phyloP scores from a whole-genome alignment of 2,113 vertebrate species.

The Xiphias gladius region DNA sequence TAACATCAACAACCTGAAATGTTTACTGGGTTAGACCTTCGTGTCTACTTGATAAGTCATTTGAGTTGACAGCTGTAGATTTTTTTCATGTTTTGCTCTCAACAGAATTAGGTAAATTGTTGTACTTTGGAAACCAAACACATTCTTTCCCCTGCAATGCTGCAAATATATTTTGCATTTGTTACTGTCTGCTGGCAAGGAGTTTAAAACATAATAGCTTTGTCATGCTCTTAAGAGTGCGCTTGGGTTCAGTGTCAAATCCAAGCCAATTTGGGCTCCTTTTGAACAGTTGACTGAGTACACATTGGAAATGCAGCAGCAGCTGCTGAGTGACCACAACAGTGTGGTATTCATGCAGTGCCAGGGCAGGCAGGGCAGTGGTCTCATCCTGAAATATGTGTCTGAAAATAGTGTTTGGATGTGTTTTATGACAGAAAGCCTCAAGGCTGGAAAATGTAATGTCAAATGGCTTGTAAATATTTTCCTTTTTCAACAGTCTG shows the following conservation, averaged over 20 bases:
- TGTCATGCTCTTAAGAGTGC: constrained; percentile 50
- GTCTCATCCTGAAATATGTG: constrained; percentile 45
- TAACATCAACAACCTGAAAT: constrained; percentile 27
- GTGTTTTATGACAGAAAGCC: constrained; percentile 52
- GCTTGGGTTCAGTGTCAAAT: constrained; percentile 61
- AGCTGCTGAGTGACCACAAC: constrained; percentile 69
- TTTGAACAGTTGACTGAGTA: constrained; percentile 62
- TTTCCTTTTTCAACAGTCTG: constrained; percentile 10
- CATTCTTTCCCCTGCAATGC: not conserved
- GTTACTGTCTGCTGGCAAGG: constrained; percentile 56
- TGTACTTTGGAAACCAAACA: constrained; percentile 24
- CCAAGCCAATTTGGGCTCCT: constrained; percentile 61
- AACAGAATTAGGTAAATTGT: constrained; percentile 17
- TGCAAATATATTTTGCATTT: constrained; percentile 42
- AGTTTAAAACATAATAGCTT: constrained; percentile 52
- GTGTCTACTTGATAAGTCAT: constrained; percentile 12
- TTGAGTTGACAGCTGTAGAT: not conserved
- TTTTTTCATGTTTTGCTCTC: constrained; percentile 40
- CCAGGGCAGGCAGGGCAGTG: constrained; percentile 63
- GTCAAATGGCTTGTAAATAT: constrained; percentile 41
- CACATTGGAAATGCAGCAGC: constrained; percentile 66
- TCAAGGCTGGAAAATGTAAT: constrained; percentile 32
- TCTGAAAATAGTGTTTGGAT: constrained; percentile 52
- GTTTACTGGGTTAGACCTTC: constrained; percentile 34
- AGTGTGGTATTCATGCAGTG: constrained; percentile 54